Evolutionary conservation across 2,797 vertebrate genomes (phyloP).

Genomic region (Crenuchus spilurus): DNA sequence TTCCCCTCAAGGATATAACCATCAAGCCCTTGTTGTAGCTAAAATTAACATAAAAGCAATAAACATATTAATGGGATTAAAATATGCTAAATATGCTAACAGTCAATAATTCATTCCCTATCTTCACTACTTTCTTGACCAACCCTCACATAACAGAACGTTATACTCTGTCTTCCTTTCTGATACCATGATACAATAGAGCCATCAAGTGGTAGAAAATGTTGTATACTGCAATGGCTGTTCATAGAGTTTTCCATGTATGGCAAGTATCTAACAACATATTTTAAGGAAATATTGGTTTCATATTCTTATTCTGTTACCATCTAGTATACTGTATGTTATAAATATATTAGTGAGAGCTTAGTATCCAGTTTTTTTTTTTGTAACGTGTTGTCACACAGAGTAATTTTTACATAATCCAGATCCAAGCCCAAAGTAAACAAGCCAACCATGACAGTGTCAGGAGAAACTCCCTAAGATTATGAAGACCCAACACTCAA

Average conservation of each 20-base stretch:
- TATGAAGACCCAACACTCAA: no score
- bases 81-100: neutral
- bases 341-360: no score
- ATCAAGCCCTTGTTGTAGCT: neutral
- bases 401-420: no score
- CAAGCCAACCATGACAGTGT: no score
- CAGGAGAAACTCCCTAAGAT: no score
- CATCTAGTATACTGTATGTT: no score
- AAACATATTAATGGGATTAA: neutral
- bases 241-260: neutral
- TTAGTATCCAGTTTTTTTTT: no score
- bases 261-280: neutral
- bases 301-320: no score
- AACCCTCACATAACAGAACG: neutral
- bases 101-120: neutral
- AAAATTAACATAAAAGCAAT: neutral
- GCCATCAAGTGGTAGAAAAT: conserved; percentile 53
- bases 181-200: conserved; percentile 32
- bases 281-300: no score
- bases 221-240: neutral
- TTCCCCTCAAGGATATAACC: neutral
- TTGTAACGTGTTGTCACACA: no score
- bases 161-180: neutral
- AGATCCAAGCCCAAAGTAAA: no score
- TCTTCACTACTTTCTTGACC: neutral